Evolutionary conservation across 35 echinoderm and acorn worm species (phyloP).

Genomic region (Heliocidaris tuberculata): DNA sequence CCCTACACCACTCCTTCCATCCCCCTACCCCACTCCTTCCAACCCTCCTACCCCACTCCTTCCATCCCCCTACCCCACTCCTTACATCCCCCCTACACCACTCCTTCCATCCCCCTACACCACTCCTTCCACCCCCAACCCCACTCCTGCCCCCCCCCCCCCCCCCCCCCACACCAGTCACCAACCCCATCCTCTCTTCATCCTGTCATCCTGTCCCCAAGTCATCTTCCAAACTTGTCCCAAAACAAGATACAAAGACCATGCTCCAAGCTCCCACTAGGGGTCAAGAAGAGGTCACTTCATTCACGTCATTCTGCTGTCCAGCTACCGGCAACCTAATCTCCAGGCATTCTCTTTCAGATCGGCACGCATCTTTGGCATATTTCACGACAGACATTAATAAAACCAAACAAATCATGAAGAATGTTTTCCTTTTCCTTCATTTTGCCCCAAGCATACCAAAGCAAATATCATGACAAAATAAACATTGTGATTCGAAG

Average conservation of each 20-base stretch:
- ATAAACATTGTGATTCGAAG: background rate
- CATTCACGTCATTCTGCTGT: conserved; percentile 18
- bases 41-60: too few relatives aligned
- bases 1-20: too few relatives aligned
- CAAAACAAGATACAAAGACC: background rate
- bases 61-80: too few relatives aligned
- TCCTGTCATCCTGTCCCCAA: background rate
- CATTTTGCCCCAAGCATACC: background rate
- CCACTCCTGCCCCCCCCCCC: too few relatives aligned
- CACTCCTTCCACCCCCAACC: too few relatives aligned
- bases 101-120: too few relatives aligned
- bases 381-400: conserved; percentile 8
- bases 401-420: background rate
- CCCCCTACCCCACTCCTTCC: too few relatives aligned
- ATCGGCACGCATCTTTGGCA: conserved; percentile 22
- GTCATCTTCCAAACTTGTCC: background rate
- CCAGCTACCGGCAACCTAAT: background rate
- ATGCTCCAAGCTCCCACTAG: background rate
- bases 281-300: background rate
- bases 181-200: too few relatives aligned
- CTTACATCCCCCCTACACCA: too few relatives aligned
- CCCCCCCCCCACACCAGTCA: too few relatives aligned
- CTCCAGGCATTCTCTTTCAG: background rate
- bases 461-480: background rate
- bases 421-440: background rate